Percentiles rank a stretch among this genome's conserved stretches.
These are phyloP conservation scores for Catamblyrhynchus diadema DNA, from an alignment of 2,797 vertebrate species.

Conservation along the genomic window DNA sequence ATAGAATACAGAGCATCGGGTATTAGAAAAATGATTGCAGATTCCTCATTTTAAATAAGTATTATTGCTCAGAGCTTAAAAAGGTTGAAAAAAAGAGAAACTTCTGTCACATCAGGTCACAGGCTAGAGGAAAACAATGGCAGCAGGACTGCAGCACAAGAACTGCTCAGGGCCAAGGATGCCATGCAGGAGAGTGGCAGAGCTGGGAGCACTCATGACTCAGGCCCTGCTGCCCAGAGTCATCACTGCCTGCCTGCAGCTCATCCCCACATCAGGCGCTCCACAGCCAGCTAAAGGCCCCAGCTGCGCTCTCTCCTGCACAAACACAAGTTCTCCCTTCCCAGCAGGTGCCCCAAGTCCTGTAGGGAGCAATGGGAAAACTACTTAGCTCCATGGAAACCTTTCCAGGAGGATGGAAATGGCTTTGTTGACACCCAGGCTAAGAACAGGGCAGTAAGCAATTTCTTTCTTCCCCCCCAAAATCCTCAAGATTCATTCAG, in stretches of 20 bases:
- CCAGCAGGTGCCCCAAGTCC: background rate
- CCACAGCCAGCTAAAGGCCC: background rate
- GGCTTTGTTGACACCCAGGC: background rate
- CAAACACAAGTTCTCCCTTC: background rate
- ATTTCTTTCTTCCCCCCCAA: fast-evolving
- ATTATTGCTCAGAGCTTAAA: background rate
- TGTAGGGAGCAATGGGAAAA: background rate
- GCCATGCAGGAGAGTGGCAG: background rate
- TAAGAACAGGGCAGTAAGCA: background rate
- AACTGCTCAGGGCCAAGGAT: background rate
- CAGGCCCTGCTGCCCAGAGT: background rate
- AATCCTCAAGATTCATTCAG: background rate
- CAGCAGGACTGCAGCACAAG: background rate
- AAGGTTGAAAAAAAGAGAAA: background rate
- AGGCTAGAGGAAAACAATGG: background rate
- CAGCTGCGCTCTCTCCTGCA: background rate
- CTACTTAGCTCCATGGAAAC: background rate
- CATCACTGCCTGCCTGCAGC: background rate
- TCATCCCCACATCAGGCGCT: background rate
- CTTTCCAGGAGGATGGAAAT: background rate
- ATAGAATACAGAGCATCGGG: fast-evolving
- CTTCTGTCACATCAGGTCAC: background rate
- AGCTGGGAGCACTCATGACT: fast-evolving
- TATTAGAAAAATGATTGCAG: background rate
- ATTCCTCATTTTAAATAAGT: background rate